Percentiles rank a stretch among this genome's conserved stretches.
Conservation (phyloP, 2,888 invertebrate genomes). For the Teleogryllus oceanicus region DNA sequence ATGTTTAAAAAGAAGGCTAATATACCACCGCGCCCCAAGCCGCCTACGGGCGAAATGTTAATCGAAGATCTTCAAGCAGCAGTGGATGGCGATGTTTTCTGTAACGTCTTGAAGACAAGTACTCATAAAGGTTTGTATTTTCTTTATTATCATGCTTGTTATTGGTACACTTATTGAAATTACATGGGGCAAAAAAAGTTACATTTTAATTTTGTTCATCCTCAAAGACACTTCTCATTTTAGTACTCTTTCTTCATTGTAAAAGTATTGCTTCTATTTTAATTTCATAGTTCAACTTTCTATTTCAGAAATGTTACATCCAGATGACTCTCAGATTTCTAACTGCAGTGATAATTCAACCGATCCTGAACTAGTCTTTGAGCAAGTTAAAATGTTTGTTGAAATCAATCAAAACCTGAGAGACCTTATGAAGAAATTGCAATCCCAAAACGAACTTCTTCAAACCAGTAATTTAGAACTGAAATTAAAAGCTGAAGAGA, state of each 20-base stretch:
- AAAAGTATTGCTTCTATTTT: background rate
- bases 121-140: too few species aligned
- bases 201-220: too few species aligned
- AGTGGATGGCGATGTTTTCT: slow-evolving; percentile 33
- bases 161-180: too few species aligned
- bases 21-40: slow-evolving; percentile 36
- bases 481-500: slow-evolving; percentile 45
- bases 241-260: slow-evolving; percentile 10
- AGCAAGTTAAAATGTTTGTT: slow-evolving; percentile 41
- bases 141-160: too few species aligned
- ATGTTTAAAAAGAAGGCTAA: slow-evolving; percentile 38
- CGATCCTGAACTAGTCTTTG: slow-evolving; percentile 42
- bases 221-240: too few species aligned
- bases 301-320: background rate
- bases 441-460: slow-evolving; percentile 43
- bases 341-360: background rate
- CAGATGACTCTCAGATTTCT: background rate
- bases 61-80: slow-evolving; percentile 36
- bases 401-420: slow-evolving; percentile 45
- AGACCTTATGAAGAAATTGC: slow-evolving; percentile 42
- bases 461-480: slow-evolving; percentile 44
- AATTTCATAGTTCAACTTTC: background rate
- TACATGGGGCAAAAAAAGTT: too few species aligned
- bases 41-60: slow-evolving; percentile 36
- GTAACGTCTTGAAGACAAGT: slow-evolving; percentile 12